Conservation (phyloP, 2,888 invertebrate species). For the Amaurobius ferox region DNA sequence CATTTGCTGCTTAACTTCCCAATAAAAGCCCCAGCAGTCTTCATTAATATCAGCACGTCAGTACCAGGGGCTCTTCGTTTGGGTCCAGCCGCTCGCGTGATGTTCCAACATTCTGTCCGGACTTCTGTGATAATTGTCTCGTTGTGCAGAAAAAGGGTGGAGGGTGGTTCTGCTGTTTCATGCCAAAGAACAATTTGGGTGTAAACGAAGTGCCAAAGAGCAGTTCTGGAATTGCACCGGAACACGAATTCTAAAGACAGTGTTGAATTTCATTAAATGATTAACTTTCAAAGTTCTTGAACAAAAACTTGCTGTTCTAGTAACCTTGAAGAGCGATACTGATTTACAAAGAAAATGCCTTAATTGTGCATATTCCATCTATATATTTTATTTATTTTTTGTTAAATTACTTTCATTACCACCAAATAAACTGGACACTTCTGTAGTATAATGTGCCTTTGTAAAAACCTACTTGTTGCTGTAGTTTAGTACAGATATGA, state of each 20-base stretch:
- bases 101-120: conserved; percentile 20
- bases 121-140: conserved; percentile 5
- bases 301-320: neutral
- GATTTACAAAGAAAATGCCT: too few relatives aligned
- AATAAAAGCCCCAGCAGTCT: conserved; percentile 39
- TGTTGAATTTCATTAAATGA: neutral
- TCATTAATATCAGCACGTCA: conserved; percentile 67
- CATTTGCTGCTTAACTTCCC: conserved; percentile 60
- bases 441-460: too few relatives aligned
- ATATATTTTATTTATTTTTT: too few relatives aligned
- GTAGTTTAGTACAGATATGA: too few relatives aligned
- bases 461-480: too few relatives aligned
- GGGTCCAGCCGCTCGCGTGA: conserved; percentile 36
- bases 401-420: too few relatives aligned
- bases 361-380: too few relatives aligned
- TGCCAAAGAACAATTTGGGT: conserved; percentile 57
- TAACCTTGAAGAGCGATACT: neutral
- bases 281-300: neutral
- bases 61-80: conserved; percentile 22
- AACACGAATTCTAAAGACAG: conserved; percentile 34
- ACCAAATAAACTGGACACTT: too few relatives aligned
- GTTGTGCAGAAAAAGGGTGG: neutral
- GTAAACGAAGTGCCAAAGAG: conserved; percentile 15
- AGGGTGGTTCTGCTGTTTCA: conserved; percentile 21
- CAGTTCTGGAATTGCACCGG: conserved; percentile 27